These are phyloP conservation scores for Globia sparganii DNA, from an alignment of 2,888 invertebrate genomes.

Conservation along the genomic window DNA sequence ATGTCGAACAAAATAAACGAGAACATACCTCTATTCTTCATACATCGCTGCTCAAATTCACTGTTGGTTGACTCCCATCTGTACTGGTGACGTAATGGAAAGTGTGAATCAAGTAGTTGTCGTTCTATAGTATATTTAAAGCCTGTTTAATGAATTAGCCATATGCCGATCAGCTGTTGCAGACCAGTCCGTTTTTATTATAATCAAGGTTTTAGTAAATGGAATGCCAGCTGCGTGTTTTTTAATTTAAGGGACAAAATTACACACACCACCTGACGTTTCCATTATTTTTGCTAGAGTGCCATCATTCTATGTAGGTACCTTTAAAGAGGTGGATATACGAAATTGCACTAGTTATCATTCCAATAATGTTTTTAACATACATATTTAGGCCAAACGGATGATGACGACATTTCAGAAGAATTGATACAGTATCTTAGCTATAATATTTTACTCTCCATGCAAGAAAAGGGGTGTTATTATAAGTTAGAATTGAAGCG, in stretches of 20 bases:
- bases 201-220: conserved; percentile 33
- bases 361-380: background rate
- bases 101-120: background rate
- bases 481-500: no score
- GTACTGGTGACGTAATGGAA: conserved; percentile 16
- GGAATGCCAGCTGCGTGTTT: conserved; percentile 43
- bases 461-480: no score
- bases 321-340: background rate
- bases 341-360: background rate
- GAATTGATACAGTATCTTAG: no score
- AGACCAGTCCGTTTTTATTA: conserved; percentile 37
- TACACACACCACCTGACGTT: conserved; percentile 12
- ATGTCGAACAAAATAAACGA: background rate
- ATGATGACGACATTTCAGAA: no score
- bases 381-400: no score
- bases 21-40: background rate
- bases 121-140: background rate
- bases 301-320: background rate
- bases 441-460: no score
- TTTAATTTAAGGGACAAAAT: conserved; percentile 20
- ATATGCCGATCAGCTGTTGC: conserved; percentile 61
- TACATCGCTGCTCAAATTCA: conserved; percentile 25
- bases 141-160: conserved; percentile 23
- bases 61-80: background rate
- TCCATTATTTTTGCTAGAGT: conserved; percentile 9